These are phyloP conservation scores for Saturnia japonica DNA, from an alignment of 2,888 invertebrate genomes.

Conservation along the genomic window DNA sequence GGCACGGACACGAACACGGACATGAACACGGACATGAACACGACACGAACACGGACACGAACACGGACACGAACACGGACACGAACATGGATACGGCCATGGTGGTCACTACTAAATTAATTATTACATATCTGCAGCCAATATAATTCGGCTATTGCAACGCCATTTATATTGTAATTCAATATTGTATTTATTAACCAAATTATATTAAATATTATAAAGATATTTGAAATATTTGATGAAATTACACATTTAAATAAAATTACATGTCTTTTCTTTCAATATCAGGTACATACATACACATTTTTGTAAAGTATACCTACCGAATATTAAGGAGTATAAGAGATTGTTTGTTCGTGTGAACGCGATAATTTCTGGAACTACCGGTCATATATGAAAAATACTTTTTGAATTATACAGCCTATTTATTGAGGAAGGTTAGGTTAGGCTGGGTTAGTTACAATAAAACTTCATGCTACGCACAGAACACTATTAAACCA, in stretches of 20 bases:
- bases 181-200: not conserved
- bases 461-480: too few relatives aligned
- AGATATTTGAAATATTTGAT: not conserved
- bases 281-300: not conserved
- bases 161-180: not conserved
- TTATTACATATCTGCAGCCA: not conserved
- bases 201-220: not conserved
- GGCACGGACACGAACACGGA: constrained; percentile 23
- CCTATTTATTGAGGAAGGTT: too few relatives aligned
- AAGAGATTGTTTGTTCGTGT: too few relatives aligned
- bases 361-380: too few relatives aligned
- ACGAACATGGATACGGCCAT: not conserved
- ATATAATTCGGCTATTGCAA: not conserved
- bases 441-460: too few relatives aligned
- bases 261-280: not conserved
- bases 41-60: constrained; percentile 1
- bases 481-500: too few relatives aligned
- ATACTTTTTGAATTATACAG: too few relatives aligned
- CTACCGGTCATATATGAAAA: too few relatives aligned
- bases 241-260: not conserved
- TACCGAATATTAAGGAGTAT: too few relatives aligned
- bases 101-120: constrained; percentile 6
- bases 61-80: constrained; percentile 13
- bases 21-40: constrained; percentile 22
- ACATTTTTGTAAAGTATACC: too few relatives aligned